Conservation (phyloP, 2,113 vertebrate species). For the Oreochromis aureus region DNA sequence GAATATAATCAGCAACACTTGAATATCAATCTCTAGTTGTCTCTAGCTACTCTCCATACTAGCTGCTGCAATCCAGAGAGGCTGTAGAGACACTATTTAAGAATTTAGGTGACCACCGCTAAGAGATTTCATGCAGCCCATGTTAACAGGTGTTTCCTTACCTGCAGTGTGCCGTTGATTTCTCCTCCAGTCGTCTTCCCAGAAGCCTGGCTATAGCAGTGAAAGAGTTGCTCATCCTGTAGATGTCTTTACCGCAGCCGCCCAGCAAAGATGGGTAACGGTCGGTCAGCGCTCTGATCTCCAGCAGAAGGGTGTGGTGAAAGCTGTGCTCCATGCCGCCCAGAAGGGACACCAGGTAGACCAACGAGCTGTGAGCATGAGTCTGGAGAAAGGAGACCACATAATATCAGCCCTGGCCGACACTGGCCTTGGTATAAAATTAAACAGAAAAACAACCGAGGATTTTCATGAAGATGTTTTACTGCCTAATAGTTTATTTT, state of each 20-base stretch:
- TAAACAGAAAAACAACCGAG: neutral
- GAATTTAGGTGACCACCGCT: neutral
- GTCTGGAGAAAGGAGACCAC: slow-evolving; percentile 60
- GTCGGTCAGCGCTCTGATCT: slow-evolving; percentile 85
- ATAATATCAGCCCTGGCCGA: neutral
- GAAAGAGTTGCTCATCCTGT: slow-evolving; percentile 95
- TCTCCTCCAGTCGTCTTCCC: slow-evolving; percentile 69
- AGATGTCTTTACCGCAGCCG: slow-evolving; percentile 83
- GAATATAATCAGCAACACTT: neutral
- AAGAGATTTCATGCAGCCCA: neutral
- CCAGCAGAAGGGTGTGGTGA: slow-evolving; percentile 86
- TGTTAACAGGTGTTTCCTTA: slow-evolving; percentile 29
- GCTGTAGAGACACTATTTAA: neutral
- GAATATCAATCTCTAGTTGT: neutral
- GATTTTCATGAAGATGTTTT: neutral
- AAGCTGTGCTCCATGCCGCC: slow-evolving; percentile 86
- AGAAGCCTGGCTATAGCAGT: slow-evolving; percentile 82
- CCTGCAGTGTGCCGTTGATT: slow-evolving; percentile 58
- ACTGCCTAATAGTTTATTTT: neutral
- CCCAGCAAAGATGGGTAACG: slow-evolving; percentile 78
- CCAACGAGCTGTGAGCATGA: slow-evolving; percentile 78
- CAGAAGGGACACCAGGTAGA: slow-evolving; percentile 84
- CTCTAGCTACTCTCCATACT: neutral
- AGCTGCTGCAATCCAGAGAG: neutral
- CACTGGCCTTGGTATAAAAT: neutral